Conservation (phyloP, 2,797 vertebrate species). For the Pangasius sanitwongsei region DNA sequence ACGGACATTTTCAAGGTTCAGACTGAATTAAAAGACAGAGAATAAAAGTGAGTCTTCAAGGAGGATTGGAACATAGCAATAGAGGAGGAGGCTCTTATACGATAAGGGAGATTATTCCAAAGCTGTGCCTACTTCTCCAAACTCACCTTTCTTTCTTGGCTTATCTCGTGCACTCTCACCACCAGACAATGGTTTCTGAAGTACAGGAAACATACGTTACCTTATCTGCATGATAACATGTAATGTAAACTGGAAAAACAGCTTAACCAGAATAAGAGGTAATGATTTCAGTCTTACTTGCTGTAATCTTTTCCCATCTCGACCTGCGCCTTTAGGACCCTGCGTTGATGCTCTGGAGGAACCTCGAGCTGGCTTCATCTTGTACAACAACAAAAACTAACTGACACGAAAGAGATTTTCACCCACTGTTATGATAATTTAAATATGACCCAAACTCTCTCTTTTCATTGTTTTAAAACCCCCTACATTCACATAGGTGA, state of each 20-base stretch:
- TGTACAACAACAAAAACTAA: background rate
- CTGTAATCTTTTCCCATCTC: background rate
- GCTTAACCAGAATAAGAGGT: background rate
- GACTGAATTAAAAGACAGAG: too few relatives aligned
- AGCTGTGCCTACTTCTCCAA: background rate
- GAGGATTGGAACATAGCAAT: too few relatives aligned
- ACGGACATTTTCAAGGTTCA: too few relatives aligned
- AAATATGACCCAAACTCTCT: background rate
- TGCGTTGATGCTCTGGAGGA: slow-evolving; percentile 62
- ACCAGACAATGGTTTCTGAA: slow-evolving; percentile 15
- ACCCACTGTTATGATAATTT: background rate
- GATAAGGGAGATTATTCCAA: too few relatives aligned
- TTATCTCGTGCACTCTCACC: slow-evolving; percentile 16
- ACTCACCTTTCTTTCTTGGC: slow-evolving; percentile 62
- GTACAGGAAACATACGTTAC: background rate
- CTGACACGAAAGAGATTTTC: background rate
- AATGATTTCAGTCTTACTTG: slow-evolving; percentile 50
- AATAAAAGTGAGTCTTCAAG: too few relatives aligned
- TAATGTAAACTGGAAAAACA: background rate
- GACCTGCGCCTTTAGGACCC: slow-evolving; percentile 51
- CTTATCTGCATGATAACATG: background rate
- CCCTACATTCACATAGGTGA: background rate
- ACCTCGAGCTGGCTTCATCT: slow-evolving; percentile 66
- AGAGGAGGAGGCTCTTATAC: too few relatives aligned
- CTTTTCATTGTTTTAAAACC: background rate